phyloP scores from a whole-genome alignment of 2,113 vertebrate species.

The Mus spicilegus region DNA sequence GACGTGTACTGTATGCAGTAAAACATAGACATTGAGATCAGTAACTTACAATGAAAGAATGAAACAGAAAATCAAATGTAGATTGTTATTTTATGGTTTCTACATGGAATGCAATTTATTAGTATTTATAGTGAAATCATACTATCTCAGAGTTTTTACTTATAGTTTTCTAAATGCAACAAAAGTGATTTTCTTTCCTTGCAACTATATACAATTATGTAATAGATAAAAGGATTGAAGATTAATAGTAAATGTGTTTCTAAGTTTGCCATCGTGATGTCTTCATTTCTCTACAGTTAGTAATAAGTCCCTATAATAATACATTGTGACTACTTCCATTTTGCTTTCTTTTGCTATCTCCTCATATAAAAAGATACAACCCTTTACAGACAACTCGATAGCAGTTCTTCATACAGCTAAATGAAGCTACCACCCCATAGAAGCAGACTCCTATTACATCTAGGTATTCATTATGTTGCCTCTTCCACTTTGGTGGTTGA shows the following conservation, averaged over 20 bases:
- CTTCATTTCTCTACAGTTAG: background rate
- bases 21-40: background rate
- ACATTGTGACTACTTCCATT: background rate
- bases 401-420: background rate
- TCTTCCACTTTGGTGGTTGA: background rate
- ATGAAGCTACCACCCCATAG: background rate
- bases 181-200: background rate
- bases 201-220: background rate
- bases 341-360: background rate
- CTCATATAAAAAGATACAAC: background rate
- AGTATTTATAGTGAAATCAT: background rate
- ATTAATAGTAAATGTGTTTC: background rate
- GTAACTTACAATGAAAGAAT: too few relatives aligned
- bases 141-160: background rate
- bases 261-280: background rate
- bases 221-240: background rate
- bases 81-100: background rate
- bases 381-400: background rate
- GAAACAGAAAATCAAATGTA: background rate
- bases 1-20: background rate
- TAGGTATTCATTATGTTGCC: background rate
- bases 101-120: background rate
- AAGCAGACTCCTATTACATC: too few relatives aligned
- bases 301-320: background rate
- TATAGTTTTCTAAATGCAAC: background rate